phyloP scores from a whole-genome alignment of 1,140 invertebrate species.

The Atopsyche davidsoni region DNA sequence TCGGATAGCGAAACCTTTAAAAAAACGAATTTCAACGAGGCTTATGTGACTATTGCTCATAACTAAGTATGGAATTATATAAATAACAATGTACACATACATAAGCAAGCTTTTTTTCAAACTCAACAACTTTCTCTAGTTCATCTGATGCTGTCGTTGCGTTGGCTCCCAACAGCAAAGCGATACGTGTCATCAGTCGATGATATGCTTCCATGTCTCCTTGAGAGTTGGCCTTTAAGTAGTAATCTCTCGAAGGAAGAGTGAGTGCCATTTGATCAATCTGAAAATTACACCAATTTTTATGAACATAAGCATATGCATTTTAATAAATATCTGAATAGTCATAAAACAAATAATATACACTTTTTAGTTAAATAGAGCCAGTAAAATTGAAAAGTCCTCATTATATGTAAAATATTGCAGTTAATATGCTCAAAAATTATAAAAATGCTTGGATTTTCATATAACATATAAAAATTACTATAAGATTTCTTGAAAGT shows the following conservation, averaged over 20 bases:
- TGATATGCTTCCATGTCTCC: conserved; percentile 66
- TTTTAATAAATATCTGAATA: no score
- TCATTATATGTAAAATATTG: no score
- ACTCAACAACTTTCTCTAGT: conserved; percentile 61
- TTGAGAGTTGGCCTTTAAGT: conserved; percentile 63
- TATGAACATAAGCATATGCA: no score
- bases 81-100: conserved; percentile 43
- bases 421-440: no score
- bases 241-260: conserved; percentile 76
- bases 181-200: conserved; percentile 72
- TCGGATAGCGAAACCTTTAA: conserved; percentile 66
- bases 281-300: conserved; percentile 49
- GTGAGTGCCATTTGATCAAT: conserved; percentile 76
- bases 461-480: no score
- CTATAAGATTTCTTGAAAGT: no score
- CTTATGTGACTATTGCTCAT: no score
- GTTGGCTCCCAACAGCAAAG: conserved; percentile 66
- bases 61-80: no score
- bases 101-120: conserved; percentile 74
- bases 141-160: conserved; percentile 55
- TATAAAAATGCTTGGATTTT: no score
- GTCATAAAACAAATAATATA: no score
- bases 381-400: no score
- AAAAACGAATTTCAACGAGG: conserved; percentile 18
- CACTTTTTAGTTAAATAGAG: no score